Conservation (phyloP, 2,888 invertebrate genomes). For the Herminia tarsipennalis region DNA sequence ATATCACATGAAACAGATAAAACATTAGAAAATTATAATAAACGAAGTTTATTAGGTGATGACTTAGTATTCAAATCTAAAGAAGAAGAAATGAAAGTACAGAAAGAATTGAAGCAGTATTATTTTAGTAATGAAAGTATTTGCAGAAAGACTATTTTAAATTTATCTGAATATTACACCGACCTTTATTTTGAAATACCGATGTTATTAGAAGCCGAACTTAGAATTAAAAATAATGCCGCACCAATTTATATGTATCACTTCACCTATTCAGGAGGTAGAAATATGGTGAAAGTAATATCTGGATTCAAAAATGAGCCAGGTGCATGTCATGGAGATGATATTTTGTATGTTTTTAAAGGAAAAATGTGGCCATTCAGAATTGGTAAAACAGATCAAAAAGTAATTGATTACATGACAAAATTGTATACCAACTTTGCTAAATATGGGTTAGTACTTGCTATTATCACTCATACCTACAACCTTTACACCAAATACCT, state of each 20-base stretch:
- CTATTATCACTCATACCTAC: too few relatives aligned
- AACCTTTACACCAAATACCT: too few relatives aligned
- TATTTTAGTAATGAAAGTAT: constrained; percentile 76
- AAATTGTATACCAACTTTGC: constrained; percentile 74
- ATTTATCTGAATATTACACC: constrained; percentile 64
- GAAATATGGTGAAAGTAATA: constrained; percentile 63
- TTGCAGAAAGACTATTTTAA: constrained; percentile 57
- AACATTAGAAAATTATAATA: constrained; percentile 51
- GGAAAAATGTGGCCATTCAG: constrained; percentile 57
- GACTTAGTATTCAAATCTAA: constrained; percentile 65
- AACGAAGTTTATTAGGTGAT: constrained; percentile 62
- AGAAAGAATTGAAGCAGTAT: constrained; percentile 60
- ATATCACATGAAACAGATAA: constrained; percentile 41
- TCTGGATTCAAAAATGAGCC: constrained; percentile 48
- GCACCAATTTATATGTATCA: constrained; percentile 65
- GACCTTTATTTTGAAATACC: constrained; percentile 72
- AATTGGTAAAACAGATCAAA: constrained; percentile 53
- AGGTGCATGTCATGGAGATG: constrained; percentile 74
- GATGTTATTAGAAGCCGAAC: constrained; percentile 60
- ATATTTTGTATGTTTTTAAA: constrained; percentile 68
- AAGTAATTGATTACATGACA: constrained; percentile 64
- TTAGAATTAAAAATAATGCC: constrained; percentile 41
- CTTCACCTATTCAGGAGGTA: constrained; percentile 67
- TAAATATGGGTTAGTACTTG: constrained; percentile 68
- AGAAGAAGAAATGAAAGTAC: constrained; percentile 47